A percentile compares a stretch with the other conserved stretches of the same genome.
Evolutionary conservation across 92 coral and sea anemone genomes (phyloP).

Genomic region (Zoanthus gigantus): DNA sequence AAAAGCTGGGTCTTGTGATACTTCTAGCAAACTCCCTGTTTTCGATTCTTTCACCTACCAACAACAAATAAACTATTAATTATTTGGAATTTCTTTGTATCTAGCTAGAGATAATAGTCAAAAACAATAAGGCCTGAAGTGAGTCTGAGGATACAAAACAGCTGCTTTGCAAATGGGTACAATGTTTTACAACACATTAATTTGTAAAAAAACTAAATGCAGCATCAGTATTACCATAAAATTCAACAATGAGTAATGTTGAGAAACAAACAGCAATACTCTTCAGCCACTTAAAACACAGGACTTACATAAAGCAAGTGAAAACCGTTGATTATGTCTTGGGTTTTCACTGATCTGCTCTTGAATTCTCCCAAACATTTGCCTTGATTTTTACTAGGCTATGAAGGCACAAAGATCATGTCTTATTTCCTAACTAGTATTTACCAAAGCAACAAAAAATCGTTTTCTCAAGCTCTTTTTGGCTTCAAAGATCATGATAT

Average conservation of each 20-base stretch:
- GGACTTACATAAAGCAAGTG: background rate
- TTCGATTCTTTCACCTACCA: constrained; percentile 33
- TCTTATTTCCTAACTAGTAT: too few species aligned
- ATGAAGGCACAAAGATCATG: too few species aligned
- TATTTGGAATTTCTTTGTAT: constrained; percentile 4
- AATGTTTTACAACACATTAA: background rate
- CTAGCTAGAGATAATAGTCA: background rate
- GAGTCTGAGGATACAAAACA: constrained; percentile 9
- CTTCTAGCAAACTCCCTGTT: constrained; percentile 32
- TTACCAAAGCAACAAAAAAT: too few species aligned
- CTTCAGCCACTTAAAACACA: constrained; percentile 10
- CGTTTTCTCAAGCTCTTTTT: too few species aligned
- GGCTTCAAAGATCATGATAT: too few species aligned
- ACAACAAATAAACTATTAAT: constrained; percentile 6
- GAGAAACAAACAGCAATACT: background rate
- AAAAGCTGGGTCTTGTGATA: constrained; percentile 50
- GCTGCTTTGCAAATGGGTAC: background rate
- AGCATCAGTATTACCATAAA: background rate
- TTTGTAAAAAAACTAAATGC: background rate
- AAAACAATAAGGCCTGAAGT: constrained; percentile 9
- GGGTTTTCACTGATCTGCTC: too few species aligned
- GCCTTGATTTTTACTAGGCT: too few species aligned
- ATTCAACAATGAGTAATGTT: background rate
- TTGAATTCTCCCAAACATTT: too few species aligned
- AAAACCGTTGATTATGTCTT: too few species aligned